Evolutionary conservation across 2,888 invertebrate species (phyloP).

Genomic region (Agriopis marginaria): DNA sequence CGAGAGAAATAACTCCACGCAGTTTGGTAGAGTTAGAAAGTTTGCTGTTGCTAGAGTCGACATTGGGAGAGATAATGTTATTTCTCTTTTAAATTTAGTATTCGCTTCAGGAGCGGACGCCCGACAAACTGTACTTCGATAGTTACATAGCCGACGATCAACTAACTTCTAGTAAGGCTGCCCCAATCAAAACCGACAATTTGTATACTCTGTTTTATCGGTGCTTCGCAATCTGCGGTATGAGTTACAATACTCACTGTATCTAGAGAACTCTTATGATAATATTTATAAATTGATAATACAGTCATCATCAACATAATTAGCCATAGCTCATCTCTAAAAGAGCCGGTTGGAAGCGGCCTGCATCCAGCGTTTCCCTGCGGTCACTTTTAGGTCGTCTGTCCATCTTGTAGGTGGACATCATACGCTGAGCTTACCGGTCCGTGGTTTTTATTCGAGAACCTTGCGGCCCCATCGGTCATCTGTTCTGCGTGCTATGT

Average conservation of each 20-base stretch:
- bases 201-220: background rate
- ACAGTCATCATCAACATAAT: too few relatives aligned
- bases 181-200: background rate
- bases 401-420: too few relatives aligned
- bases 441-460: too few relatives aligned
- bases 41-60: constrained; percentile 46
- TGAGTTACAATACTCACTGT: background rate
- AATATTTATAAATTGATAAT: too few relatives aligned
- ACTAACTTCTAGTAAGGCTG: constrained; percentile 27
- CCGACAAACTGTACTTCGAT: constrained; percentile 56
- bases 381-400: too few relatives aligned
- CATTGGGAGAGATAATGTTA: constrained; percentile 60
- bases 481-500: too few relatives aligned
- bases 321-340: too few relatives aligned
- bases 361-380: too few relatives aligned
- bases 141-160: constrained; percentile 57
- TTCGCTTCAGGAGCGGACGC: constrained; percentile 51
- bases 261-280: too few relatives aligned
- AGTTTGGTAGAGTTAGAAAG: constrained; percentile 34
- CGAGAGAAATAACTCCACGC: constrained; percentile 36
- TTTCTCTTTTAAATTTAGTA: constrained; percentile 61
- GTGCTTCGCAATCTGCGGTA: background rate
- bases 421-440: too few relatives aligned
- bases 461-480: too few relatives aligned
- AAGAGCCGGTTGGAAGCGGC: too few relatives aligned